Base-by-base conservation (phyloP, 2,113 vertebrate genomes). In the Trichomycterus rosablanca region DNA sequence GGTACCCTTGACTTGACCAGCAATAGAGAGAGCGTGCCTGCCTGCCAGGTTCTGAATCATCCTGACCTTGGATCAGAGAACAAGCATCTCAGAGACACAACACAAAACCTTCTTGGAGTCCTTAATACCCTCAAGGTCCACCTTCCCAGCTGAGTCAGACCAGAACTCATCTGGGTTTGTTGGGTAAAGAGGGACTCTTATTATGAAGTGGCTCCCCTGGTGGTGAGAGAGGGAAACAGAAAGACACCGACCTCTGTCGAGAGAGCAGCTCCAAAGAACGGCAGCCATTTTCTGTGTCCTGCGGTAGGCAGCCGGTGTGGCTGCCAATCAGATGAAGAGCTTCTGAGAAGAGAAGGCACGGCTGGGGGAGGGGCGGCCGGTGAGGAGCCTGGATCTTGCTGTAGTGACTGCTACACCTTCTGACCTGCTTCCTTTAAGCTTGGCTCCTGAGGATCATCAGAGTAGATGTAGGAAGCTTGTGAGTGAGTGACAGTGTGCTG, bases 201-300 rank as follows among this genome's bases (percentile, higher is more conserved):
- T 53, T 74, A 56, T 75, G 71, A 77, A 75, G 48, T 62, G 60
- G 58, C 72, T 79, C 30, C 26, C 65, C 72, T 78, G 78, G 74
- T 81, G 76, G 85, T 77, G 71, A 76, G 77, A 79, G 53, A 61
- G 66, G 59, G 72, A 59, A 72, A 67, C 78, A 80, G 80, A 82
- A 61, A 64, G 71, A 63, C 55, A 70, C 81, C 85, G 81, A 81
- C 85, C 85, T 83, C 88, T 89, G 86, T 86, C 86, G 83, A 79
- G 76, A 80, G 79, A 83, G 83, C 83, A 76, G 83, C 75, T 77
- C 70, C 64, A 78, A 68, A 60, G 78, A 77, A 68, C 49, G 80
- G 83, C 81, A 81, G 86, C 79, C 82, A 84, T 81, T 82, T 70
- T 85, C 78, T 73, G 69, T 50, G 49, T 66, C 71, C 46, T 46